These are phyloP conservation scores for Pampus argenteus DNA, from an alignment of 2,797 vertebrate genomes.

Conservation along the genomic window DNA sequence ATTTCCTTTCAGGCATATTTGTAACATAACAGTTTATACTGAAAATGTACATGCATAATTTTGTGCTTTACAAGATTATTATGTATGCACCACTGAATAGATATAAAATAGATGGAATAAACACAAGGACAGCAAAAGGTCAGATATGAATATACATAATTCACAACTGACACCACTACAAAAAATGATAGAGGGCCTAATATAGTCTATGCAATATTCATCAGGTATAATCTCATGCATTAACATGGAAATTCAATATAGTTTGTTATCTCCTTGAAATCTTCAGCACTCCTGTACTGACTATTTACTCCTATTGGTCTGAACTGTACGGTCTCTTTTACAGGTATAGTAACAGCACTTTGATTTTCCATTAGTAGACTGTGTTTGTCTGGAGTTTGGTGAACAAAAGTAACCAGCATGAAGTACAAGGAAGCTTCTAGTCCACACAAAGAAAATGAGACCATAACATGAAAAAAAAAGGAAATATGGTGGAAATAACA, in stretches of 20 bases:
- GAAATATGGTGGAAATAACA: not conserved
- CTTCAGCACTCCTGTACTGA: constrained; percentile 8
- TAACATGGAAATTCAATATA: constrained; percentile 38
- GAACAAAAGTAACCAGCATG: constrained; percentile 2
- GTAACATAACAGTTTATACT: constrained; percentile 12
- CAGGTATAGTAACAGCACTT: not conserved
- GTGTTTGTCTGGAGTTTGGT: not conserved
- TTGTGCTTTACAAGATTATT: constrained; percentile 7
- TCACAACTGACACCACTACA: constrained; percentile 50
- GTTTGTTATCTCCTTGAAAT: constrained; percentile 55
- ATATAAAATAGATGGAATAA: constrained; percentile 26
- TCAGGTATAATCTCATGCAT: constrained; percentile 38
- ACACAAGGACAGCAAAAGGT: constrained; percentile 56
- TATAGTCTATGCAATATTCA: constrained; percentile 60
- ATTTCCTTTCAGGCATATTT: not conserved
- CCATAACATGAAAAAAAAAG: not conserved
- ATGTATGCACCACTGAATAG: constrained; percentile 29
- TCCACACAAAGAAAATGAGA: not conserved
- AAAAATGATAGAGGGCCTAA: constrained; percentile 52
- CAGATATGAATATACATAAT: constrained; percentile 55
- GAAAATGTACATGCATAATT: constrained; percentile 25
- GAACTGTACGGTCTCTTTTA: not conserved
- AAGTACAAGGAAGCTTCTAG: not conserved
- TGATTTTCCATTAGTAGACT: constrained; percentile 22
- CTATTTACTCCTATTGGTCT: constrained; percentile 11